phyloP scores from a whole-genome alignment of 2,113 vertebrate species.

The Megaceryle torquata region DNA sequence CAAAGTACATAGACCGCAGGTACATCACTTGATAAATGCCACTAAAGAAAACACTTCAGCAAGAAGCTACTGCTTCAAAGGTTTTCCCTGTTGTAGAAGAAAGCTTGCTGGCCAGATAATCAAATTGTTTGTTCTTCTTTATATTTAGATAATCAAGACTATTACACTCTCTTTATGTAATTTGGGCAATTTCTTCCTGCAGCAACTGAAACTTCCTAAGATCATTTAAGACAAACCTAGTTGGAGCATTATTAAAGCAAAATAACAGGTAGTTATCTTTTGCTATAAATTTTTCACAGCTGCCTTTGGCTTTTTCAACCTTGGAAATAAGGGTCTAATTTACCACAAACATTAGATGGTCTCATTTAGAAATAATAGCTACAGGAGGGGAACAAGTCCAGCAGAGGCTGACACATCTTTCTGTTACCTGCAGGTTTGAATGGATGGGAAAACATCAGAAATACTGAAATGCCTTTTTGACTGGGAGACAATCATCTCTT shows the following conservation, averaged over 20 bases:
- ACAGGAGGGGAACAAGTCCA: neutral
- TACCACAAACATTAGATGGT: neutral
- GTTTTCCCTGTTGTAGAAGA: neutral
- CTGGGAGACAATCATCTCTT: neutral
- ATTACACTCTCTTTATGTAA: neutral
- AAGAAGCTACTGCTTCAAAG: neutral
- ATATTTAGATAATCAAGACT: neutral
- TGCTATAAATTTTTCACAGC: neutral
- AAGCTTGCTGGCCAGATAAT: neutral
- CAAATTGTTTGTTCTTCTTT: neutral
- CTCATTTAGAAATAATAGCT: neutral
- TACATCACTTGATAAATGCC: neutral
- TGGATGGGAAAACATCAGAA: neutral
- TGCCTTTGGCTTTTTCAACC: neutral
- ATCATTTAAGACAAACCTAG: neutral
- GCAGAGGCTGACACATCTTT: neutral
- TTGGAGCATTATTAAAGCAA: neutral
- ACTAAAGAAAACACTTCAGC: neutral
- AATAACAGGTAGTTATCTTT: neutral
- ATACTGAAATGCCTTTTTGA: neutral
- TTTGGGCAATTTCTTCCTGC: neutral
- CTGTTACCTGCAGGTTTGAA: neutral
- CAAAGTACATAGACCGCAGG: neutral
- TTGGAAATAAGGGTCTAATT: neutral
- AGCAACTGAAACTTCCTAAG: neutral